Evolutionary conservation across 2,113 vertebrate species (phyloP).

Genomic region (Arizona elegans): DNA sequence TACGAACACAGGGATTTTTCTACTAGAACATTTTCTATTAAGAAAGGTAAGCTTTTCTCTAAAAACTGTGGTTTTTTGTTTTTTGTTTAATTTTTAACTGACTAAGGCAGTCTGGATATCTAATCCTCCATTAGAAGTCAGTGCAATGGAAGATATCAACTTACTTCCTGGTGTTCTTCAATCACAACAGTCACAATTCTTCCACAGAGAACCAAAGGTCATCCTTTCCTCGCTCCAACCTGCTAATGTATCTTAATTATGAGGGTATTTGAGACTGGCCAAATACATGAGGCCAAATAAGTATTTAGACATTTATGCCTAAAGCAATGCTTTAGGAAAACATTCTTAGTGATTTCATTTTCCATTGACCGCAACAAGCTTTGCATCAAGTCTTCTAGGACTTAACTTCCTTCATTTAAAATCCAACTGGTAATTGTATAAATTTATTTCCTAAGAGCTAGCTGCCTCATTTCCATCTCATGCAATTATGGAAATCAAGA

Average conservation of each 20-base stretch:
- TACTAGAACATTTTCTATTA: not conserved
- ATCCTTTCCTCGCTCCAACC: not conserved
- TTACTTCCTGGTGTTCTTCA: constrained; percentile 8
- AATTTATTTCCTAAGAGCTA: not conserved
- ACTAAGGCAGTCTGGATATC: not conserved
- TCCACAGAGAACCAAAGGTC: not conserved
- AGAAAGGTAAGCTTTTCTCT: not conserved
- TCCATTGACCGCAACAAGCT: not conserved
- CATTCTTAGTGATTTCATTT: not conserved
- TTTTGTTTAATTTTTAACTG: not conserved
- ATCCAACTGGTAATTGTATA: constrained; percentile 10
- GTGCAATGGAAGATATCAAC: not conserved
- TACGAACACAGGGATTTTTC: not conserved
- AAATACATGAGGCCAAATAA: not conserved
- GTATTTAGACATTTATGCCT: not conserved
- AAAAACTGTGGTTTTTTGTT: no score
- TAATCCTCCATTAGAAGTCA: not conserved
- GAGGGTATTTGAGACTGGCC: not conserved
- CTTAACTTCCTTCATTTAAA: constrained; percentile 14
- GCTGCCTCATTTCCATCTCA: not conserved
- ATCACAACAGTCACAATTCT: not conserved
- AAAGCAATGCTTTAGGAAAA: not conserved
- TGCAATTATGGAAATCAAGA: constrained; percentile 33
- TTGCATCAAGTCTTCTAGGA: constrained; percentile 14
- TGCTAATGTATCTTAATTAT: not conserved